Conservation (phyloP, 2,113 vertebrate genomes). For the Rhegmatorhina hoffmannsi region DNA sequence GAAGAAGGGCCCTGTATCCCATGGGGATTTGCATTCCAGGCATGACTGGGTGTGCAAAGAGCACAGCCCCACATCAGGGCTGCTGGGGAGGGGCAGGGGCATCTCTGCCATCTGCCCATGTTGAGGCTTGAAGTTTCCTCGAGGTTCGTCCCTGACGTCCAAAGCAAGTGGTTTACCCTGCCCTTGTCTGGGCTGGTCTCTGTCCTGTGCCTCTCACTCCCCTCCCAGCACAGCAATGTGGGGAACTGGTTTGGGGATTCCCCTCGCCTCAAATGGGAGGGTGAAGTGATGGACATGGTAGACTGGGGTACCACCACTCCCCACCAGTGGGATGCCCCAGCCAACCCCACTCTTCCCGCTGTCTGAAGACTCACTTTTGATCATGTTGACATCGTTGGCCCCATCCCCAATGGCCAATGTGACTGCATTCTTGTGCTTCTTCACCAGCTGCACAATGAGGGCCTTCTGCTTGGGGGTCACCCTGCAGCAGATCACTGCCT, state of each 20-base stretch:
- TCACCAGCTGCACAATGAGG: slow-evolving; percentile 82
- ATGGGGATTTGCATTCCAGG: background rate
- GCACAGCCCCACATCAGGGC: background rate
- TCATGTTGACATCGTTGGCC: slow-evolving; percentile 96
- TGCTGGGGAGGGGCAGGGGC: background rate
- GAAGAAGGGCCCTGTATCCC: background rate
- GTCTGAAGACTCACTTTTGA: slow-evolving; percentile 84
- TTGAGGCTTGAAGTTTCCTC: background rate
- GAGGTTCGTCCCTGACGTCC: background rate
- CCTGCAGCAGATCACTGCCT: slow-evolving; percentile 91
- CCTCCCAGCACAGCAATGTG: background rate
- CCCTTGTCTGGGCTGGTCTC: background rate
- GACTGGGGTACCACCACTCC: background rate
- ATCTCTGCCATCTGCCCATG: background rate
- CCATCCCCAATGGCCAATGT: slow-evolving; percentile 92
- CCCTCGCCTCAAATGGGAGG: background rate
- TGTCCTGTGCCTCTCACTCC: fast-evolving
- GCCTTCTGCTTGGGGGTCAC: slow-evolving; percentile 94
- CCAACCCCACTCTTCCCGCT: fast-evolving
- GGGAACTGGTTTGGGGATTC: background rate
- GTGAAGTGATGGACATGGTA: background rate
- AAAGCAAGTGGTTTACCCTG: background rate
- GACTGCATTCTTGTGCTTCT: slow-evolving; percentile 80
- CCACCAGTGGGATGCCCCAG: fast-evolving
- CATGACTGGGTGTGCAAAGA: fast-evolving